Conservation (phyloP, 2,797 vertebrate species). For the Coracias cyanogaster region DNA sequence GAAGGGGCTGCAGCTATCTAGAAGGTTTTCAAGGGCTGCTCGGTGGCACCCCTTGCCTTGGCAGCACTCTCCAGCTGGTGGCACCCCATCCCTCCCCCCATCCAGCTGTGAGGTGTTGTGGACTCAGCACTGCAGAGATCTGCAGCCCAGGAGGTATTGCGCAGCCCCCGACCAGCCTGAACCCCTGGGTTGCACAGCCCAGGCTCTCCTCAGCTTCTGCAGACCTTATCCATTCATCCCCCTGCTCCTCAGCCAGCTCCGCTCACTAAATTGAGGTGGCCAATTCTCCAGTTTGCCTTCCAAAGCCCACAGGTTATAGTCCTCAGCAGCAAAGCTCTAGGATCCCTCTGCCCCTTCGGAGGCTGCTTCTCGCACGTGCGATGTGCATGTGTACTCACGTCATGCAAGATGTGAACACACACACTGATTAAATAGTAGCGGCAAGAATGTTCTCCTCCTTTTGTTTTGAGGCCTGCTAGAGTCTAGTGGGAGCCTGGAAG, state of each 20-base stretch:
- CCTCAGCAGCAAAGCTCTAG: not conserved
- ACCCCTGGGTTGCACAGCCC: not conserved
- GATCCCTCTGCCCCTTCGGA: fast-evolving
- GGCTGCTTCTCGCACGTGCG: fast-evolving
- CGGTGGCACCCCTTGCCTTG: not conserved
- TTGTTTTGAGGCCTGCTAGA: not conserved
- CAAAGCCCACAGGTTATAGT: fast-evolving
- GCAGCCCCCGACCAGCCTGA: not conserved
- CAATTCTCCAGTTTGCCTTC: not conserved
- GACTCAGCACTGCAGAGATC: not conserved
- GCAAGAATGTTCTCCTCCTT: not conserved
- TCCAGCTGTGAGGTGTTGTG: fast-evolving
- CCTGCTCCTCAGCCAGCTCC: not conserved
- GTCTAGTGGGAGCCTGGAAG: not conserved
- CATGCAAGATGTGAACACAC: fast-evolving
- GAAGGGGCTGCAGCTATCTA: not conserved
- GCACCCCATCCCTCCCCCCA: fast-evolving
- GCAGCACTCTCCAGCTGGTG: fast-evolving
- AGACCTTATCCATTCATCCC: not conserved
- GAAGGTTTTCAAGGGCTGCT: not conserved
- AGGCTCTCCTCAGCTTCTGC: not conserved
- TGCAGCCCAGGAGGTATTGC: fast-evolving
- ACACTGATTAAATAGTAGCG: not conserved
- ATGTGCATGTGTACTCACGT: fast-evolving
- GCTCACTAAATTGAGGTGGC: not conserved